Evolutionary conservation across 2,797 vertebrate species (phyloP), one percentile per base, ranked within the genome.

Genomic region (Hemitrygon akajei): DNA sequence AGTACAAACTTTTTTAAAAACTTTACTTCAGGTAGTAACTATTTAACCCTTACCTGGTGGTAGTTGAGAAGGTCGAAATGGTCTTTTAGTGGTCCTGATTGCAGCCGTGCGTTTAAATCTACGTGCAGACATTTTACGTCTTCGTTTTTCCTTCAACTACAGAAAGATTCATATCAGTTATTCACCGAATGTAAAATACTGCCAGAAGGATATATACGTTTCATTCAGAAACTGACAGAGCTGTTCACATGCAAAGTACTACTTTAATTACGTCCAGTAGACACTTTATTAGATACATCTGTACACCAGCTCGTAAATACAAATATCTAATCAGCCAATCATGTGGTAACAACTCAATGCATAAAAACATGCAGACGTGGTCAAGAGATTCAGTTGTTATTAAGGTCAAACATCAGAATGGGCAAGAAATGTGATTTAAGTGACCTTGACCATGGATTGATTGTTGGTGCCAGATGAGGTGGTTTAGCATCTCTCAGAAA

Each of bases 131-230:
- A 95, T 94, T 95, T 96, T 97, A 63, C 93, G 95, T 0, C 94
- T 94, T 93, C 96, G 97, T 94, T 95, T 97, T 95, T 96, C 98
- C 94, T 97, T 98, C 97, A 96, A 95, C 96, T 96, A 95, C 93
- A 94, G 95, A 95, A 95, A 91, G 63, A 47, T 91, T 71, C 73
- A 22, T 4, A 40, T 66, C 63, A 63, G 63, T 91, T 89, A 89
- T 27, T 91, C 37, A 71, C 4, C 22, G 34, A 69, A 12, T 91
- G 37, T 91, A 12, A 73, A 91, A 37, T 37, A 2, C 7, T 40
- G 37, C 14, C 18, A 10, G n/a, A n/a, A n/a, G 60, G n/a, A 66
- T 66, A 69, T 34, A 69, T 37, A 37, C n/a, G 37, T 16, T 66
- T 10, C 18, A 3, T n/a, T 91, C 40, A 73, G 34, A 47, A 91